These are phyloP conservation scores for Dendrolimus pini DNA, from an alignment of 2,888 invertebrate species.

Conservation along the genomic window DNA sequence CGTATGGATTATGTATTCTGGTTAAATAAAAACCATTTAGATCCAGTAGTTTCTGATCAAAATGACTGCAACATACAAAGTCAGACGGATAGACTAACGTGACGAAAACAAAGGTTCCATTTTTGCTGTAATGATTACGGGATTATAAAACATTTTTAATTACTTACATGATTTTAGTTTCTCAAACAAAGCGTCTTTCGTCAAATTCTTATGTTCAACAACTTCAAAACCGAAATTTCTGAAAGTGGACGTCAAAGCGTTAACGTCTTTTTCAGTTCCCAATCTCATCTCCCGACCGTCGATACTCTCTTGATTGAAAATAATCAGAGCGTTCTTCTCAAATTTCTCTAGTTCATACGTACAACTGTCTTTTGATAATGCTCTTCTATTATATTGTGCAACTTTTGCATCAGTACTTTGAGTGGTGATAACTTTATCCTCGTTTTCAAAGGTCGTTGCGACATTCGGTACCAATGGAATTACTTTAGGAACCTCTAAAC, in stretches of 20 bases:
- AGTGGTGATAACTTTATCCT: background rate
- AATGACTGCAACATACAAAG: too few relatives aligned
- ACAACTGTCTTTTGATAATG: constrained; percentile 32
- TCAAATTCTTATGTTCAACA: constrained; percentile 32
- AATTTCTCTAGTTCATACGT: constrained; percentile 55
- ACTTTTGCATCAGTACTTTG: background rate
- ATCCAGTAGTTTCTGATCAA: too few relatives aligned
- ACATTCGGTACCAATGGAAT: background rate
- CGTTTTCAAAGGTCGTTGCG: background rate
- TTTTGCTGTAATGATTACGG: too few relatives aligned
- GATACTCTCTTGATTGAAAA: constrained; percentile 50
- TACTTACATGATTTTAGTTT: constrained; percentile 40
- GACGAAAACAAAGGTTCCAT: too few relatives aligned
- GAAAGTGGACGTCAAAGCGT: constrained; percentile 37
- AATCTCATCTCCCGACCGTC: constrained; percentile 34
- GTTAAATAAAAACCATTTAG: too few relatives aligned
- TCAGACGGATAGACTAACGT: too few relatives aligned
- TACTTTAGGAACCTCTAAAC: background rate
- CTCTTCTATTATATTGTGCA: constrained; percentile 7
- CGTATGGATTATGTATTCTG: too few relatives aligned
- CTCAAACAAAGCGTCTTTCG: constrained; percentile 34
- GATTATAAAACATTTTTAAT: too few relatives aligned
- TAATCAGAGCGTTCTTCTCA: constrained; percentile 46
- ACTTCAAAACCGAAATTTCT: constrained; percentile 43
- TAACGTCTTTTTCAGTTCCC: constrained; percentile 48